phyloP scores from a whole-genome alignment of 2,797 vertebrate genomes.

The Thunnus albacares region DNA sequence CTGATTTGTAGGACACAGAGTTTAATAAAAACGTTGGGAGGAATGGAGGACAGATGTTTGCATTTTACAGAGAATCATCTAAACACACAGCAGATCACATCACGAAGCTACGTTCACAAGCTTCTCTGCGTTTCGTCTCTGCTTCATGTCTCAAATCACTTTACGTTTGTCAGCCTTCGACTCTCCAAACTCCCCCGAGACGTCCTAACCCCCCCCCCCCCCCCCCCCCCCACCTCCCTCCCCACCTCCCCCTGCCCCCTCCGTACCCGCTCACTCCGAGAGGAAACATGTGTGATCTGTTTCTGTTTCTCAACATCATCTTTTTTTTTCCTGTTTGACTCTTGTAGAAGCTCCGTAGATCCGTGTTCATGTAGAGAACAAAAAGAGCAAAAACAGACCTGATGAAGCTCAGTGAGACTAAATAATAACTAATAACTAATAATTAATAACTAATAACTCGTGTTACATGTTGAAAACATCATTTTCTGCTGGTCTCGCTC shows the following conservation, averaged over 20 bases:
- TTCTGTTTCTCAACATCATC: conserved; percentile 6
- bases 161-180: conserved; percentile 11
- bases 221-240: background rate
- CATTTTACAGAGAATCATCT: too few relatives aligned
- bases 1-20: too few relatives aligned
- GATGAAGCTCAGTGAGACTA: background rate
- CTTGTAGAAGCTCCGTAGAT: background rate
- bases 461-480: background rate
- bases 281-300: conserved; percentile 14
- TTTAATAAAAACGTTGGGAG: too few relatives aligned
- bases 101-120: background rate
- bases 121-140: conserved; percentile 21
- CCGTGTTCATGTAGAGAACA: background rate
- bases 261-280: too few relatives aligned
- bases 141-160: conserved; percentile 58
- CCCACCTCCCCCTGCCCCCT: background rate
- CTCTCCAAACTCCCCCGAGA: conserved; percentile 12
- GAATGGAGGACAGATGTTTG: too few relatives aligned
- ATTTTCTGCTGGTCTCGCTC: background rate
- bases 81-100: too few relatives aligned
- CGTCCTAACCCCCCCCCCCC: background rate
- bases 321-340: background rate
- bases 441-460: too few relatives aligned
- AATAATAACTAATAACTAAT: too few relatives aligned
- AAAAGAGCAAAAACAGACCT: background rate